Evolutionary conservation across 2,888 invertebrate genomes (phyloP), one percentile per base, ranked within the genome.

Genomic region (Pristionchus mayeri): DNA sequence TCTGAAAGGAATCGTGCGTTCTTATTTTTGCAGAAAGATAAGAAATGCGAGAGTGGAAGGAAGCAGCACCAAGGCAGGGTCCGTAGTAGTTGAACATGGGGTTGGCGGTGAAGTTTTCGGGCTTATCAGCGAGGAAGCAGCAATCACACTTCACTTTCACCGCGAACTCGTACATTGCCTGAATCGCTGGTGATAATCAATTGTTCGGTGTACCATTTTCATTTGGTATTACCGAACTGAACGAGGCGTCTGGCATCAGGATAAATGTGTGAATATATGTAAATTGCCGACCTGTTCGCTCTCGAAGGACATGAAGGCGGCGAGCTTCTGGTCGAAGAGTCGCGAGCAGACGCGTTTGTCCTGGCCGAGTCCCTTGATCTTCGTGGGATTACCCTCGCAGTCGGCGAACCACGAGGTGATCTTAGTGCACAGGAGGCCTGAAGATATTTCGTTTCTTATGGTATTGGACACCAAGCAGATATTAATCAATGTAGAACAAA

Each of bases 31-130:
- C n/a, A n/a, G 2, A 9, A 76, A 1, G 50, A 24, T 44, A 16
- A 75, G 40, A 30, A n/a, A n/a, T n/a, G n/a, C n/a, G n/a, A n/a
- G n/a, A n/a, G n/a, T n/a, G n/a, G n/a, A n/a, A n/a, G n/a, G n/a
- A n/a, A n/a, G n/a, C n/a, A n/a, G n/a, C n/a, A 75, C 76, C 50
- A 2, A 48, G 54, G 44, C 81, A 81, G 9, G 81, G 60, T 81
- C 81, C 81, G 60, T 60, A 81, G 60, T 81, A 60, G 60, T 81
- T 81, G 44, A 81, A 30, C n/a, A 81, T 27, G 40, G 63, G 60
- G 16, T 81, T 81, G 1, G 11, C 27, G 1, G 57, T 16, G 50
- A 81, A 40, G 11, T 81, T 63, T 11, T 21, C 57, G 2, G 81
- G 81, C 18, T 60, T 9, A 13, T 27, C 24, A 3, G n/a, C 44